A percentile compares a stretch with the other conserved stretches of the same genome.
Evolutionary conservation across 2,888 invertebrate species (phyloP).

Genomic region (Hyposoter dolosus): DNA sequence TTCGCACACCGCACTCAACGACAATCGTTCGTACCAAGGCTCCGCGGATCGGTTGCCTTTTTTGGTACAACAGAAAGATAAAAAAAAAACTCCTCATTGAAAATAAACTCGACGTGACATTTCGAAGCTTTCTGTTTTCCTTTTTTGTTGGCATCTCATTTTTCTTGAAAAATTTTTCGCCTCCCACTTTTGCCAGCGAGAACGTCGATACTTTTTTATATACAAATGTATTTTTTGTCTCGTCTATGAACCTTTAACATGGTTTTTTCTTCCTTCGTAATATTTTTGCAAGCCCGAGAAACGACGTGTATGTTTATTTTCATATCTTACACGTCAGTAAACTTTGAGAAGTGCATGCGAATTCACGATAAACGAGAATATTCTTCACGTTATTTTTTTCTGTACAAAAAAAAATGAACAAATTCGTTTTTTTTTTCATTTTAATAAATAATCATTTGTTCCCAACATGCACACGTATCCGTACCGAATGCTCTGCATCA

Average conservation of each 20-base stretch:
- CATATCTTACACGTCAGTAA: background rate
- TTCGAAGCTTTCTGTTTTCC: background rate
- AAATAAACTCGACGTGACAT: slow-evolving; percentile 13
- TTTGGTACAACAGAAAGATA: background rate
- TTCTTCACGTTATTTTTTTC: background rate
- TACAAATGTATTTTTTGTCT: slow-evolving; percentile 7
- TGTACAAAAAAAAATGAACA: background rate
- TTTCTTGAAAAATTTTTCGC: background rate
- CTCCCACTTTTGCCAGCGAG: background rate
- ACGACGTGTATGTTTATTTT: background rate
- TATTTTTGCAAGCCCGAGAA: background rate
- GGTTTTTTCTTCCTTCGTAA: background rate
- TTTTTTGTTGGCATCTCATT: slow-evolving; percentile 8
- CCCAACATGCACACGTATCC: background rate
- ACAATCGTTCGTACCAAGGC: slow-evolving; percentile 32
- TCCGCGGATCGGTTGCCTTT: slow-evolving; percentile 6
- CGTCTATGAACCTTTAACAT: background rate
- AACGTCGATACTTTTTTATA: background rate
- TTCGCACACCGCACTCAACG: slow-evolving; percentile 9
- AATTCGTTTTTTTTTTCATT: background rate
- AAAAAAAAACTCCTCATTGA: background rate
- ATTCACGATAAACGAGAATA: background rate
- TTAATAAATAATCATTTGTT: background rate
- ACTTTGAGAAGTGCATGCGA: background rate
- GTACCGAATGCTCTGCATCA: background rate